Base-by-base conservation (phyloP, 2,113 vertebrate species). In the Neogale vison region DNA sequence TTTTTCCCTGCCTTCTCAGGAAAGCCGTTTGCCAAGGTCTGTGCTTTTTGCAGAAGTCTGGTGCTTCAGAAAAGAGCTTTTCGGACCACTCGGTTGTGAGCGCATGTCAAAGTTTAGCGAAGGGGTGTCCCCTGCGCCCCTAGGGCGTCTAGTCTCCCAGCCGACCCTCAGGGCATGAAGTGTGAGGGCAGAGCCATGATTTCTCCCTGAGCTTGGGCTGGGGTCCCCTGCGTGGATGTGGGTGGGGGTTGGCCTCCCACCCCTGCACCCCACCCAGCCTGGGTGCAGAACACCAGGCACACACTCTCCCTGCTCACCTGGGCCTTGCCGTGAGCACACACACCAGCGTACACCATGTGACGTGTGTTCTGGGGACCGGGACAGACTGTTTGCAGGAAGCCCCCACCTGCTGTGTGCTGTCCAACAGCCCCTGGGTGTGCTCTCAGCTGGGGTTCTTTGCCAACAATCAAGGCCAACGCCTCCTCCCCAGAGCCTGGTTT, bases 231-330 rank as follows among this genome's bases (percentile, higher is more conserved):
- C 15, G 81, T 8, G 1, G 18, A 34, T 7, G 12, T 12, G 47
- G 36, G 34, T 1, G 23, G 31, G n/a, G 13, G 9, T 24, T 59
- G 67, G 29, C 26, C 26, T 72, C 55, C 57, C 12, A 36, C 42
- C 6, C 3, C 15, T 1, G 36, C 24, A 26, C 18, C 31, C 17
- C 0, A 1, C 85, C 42, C 24, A 1, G 52, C 34, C 76, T 1
- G 3, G 18, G 59, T 26, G 10, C 4, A 6, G 39, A 69, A 31
- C 7, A 31, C 6, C 17, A 13, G 7, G 21, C 45, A 21, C 69
- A 5, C 1, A 0, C 3, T 20, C 18, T 7, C 31, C 57, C 34
- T 15, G 85, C 34, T 4, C 69, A 24, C 69, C 1, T 0, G 3
- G 7, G 84, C 87, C 39, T 39, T n/a, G 55, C 31, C 1, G 10